These are phyloP conservation scores for Drosophila siamana DNA, from an alignment of 2,888 invertebrate species.

Conservation along the genomic window DNA sequence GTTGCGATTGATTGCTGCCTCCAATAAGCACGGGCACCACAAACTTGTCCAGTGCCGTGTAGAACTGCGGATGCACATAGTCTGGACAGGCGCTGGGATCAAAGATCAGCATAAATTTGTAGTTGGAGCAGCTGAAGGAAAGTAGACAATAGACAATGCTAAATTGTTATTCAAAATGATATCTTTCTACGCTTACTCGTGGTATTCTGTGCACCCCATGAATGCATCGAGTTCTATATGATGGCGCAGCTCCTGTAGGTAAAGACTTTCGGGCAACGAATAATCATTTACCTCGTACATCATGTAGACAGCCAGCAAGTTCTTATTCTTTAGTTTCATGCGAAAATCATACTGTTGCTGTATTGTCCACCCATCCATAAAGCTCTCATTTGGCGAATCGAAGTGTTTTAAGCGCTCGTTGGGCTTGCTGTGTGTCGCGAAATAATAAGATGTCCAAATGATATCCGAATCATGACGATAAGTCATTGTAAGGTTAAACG, in stretches of 20 bases:
- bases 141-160: background rate
- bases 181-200: constrained; percentile 34
- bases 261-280: constrained; percentile 43
- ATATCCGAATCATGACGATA: constrained; percentile 68
- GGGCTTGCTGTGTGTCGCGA: background rate
- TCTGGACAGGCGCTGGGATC: constrained; percentile 89
- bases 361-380: constrained; percentile 4
- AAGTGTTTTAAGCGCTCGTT: constrained; percentile 19
- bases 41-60: constrained; percentile 64
- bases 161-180: background rate
- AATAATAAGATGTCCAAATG: constrained; percentile 52
- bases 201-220: constrained; percentile 17
- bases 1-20: constrained; percentile 87
- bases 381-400: background rate
- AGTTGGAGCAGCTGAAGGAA: constrained; percentile 74
- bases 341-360: background rate
- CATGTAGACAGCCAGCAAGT: constrained; percentile 42
- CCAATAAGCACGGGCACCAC: constrained; percentile 89
- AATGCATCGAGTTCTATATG: constrained; percentile 38
- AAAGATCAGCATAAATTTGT: constrained; percentile 89
- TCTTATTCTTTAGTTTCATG: constrained; percentile 21
- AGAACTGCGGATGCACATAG: constrained; percentile 88
- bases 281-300: constrained; percentile 48
- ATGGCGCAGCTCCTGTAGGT: constrained; percentile 47
- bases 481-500: constrained; percentile 63